Evolutionary conservation across 2,888 invertebrate genomes (phyloP).

Genomic region (Onchidella celtica): DNA sequence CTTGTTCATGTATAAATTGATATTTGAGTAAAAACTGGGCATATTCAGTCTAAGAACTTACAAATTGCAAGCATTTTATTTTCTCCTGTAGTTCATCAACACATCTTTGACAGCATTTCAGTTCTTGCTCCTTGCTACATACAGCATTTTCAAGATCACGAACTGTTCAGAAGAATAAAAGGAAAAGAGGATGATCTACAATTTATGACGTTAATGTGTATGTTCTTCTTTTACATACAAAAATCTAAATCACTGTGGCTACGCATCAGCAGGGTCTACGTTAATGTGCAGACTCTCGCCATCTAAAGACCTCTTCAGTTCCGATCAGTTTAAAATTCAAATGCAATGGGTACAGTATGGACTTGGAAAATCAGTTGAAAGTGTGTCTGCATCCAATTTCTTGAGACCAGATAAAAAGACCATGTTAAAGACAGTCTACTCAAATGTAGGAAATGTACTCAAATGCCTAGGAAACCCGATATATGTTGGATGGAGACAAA

Average conservation of each 20-base stretch:
- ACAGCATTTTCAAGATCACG: constrained; percentile 39
- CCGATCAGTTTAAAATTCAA: no score
- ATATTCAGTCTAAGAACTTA: no score
- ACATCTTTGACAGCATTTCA: constrained; percentile 29
- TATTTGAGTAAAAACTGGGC: no score
- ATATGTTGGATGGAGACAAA: no score
- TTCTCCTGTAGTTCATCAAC: constrained; percentile 42
- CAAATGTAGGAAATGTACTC: no score
- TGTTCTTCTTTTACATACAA: background rate
- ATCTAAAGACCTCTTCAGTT: background rate
- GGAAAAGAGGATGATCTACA: background rate
- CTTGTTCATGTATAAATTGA: no score
- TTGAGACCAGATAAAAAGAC: no score
- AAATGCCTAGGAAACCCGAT: no score
- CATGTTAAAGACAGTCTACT: no score
- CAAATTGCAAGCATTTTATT: constrained; percentile 28
- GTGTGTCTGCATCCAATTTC: no score
- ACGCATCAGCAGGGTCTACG: background rate
- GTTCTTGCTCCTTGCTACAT: constrained; percentile 42
- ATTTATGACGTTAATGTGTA: background rate
- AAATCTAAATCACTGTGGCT: background rate
- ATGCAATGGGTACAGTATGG: no score
- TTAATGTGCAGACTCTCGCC: background rate
- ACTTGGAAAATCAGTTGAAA: no score
- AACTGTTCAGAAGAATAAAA: constrained; percentile 12